phyloP scores from a whole-genome alignment of 1,140 invertebrate genomes.

The Drosophila ogumai region DNA sequence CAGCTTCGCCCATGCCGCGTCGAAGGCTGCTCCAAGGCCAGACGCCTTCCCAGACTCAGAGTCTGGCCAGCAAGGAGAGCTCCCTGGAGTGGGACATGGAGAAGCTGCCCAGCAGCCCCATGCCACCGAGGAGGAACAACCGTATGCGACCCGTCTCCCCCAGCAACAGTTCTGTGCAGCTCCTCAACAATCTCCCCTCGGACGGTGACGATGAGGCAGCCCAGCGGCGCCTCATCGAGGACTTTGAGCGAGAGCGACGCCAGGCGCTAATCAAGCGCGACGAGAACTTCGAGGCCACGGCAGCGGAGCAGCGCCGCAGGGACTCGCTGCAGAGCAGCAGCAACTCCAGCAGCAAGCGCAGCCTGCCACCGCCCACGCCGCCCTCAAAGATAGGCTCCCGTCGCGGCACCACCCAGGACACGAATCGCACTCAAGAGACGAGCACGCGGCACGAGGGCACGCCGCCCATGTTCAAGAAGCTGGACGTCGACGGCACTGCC shows the following conservation, averaged over 20 bases:
- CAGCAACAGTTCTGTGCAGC: conserved; percentile 59
- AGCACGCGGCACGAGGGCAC: conserved; percentile 50
- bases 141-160: conserved; percentile 52
- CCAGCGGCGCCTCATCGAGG: conserved; percentile 66
- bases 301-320: conserved; percentile 59
- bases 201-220: conserved; percentile 49
- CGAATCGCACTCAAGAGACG: conserved; percentile 42
- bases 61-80: conserved; percentile 59
- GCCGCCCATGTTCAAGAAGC: conserved; percentile 77
- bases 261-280: conserved; percentile 73
- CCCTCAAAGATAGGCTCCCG: conserved; percentile 13
- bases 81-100: conserved; percentile 84
- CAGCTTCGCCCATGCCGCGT: conserved; percentile 68
- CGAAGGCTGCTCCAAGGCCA: conserved; percentile 23
- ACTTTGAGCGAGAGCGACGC: conserved; percentile 74
- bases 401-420: conserved; percentile 61
- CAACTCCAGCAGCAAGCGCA: conserved; percentile 64
- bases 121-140: conserved; percentile 58
- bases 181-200: conserved; percentile 63
- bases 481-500: conserved; percentile 56
- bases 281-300: conserved; percentile 65
- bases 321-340: conserved; percentile 72
- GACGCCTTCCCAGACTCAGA: neutral
- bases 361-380: conserved; percentile 60
- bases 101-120: conserved; percentile 76